phyloP scores from a whole-genome alignment of 2,113 vertebrate genomes.

The Crotophaga sulcirostris region DNA sequence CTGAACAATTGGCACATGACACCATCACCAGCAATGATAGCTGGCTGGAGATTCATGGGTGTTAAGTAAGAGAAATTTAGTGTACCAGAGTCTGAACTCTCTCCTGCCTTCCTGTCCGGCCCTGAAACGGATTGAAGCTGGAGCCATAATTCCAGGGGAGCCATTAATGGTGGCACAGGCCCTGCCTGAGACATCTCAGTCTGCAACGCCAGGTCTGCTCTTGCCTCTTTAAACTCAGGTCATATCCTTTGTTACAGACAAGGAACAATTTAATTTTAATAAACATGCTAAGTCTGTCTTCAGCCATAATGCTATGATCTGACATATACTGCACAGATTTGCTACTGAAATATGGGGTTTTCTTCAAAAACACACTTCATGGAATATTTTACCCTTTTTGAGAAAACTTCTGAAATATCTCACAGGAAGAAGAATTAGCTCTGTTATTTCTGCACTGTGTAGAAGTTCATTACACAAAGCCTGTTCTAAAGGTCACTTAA shows the following conservation, averaged over 20 bases:
- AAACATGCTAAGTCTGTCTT: not conserved
- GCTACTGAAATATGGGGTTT: not conserved
- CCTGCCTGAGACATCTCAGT: rapidly evolving
- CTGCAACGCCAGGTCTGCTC: not conserved
- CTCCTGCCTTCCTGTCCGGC: not conserved
- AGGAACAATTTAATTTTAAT: not conserved
- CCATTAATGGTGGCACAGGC: not conserved
- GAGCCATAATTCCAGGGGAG: not conserved
- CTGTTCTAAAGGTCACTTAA: not conserved
- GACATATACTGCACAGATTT: not conserved
- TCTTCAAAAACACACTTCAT: not conserved
- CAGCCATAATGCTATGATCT: not conserved
- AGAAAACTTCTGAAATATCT: not conserved
- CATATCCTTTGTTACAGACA: not conserved
- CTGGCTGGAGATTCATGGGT: not conserved
- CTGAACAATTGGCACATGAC: not conserved
- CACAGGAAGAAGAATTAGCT: not conserved
- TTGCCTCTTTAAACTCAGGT: not conserved
- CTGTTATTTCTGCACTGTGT: not conserved
- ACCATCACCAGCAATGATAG: not conserved
- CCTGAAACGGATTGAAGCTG: not conserved
- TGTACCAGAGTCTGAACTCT: not conserved
- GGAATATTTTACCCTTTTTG: not conserved
- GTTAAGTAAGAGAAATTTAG: not conserved
- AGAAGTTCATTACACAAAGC: not conserved